Evolutionary conservation across 2,797 vertebrate genomes (phyloP), one percentile per base, ranked within the genome.

Genomic region (Lagodon rhomboides): DNA sequence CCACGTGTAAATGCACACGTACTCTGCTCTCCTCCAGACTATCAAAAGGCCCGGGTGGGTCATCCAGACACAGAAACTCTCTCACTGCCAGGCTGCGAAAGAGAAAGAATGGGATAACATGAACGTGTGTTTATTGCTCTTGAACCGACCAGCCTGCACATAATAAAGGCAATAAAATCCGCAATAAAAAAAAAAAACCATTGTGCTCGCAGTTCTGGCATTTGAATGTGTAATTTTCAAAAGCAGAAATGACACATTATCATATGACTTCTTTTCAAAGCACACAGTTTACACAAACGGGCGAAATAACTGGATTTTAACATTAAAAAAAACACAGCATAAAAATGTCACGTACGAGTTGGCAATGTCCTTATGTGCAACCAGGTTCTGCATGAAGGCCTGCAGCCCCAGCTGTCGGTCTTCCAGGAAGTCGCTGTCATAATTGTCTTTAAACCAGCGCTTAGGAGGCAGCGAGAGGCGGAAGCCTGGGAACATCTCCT

Each of bases 371-470:
- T 98, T 99, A 86, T 98, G 97, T 79, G 96, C 96, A 54, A 98
- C 96, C 64, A 99, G 91, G 85, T 97, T 99, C 91, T 97, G 97
- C 53, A 98, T 93, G 89, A 99, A 99, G 0, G 96, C 95, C 87
- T 95, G 94, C 0, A 95, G 87, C 17, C 94, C 95, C 70, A 93
- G 25, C 85, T 94, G 94, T 74, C 95, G 78, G 77, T 99, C 98
- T 87, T 99, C 98, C 87, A 99, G 90, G 93, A 99, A 99, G 90
- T 98, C 96, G 0, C 92, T 95, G 79, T 97, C 95, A 38, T 99
- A 99, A 91, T 99, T 99, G 90, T 99, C 97, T 93, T 98, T 99
- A 90, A 99, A 99, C 97, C 98, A 99, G 46, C 98, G 96, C 86
- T 99, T 99, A 3, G 98, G 97, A 34, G 98, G 98, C 89, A 99